phyloP scores from a whole-genome alignment of 2,797 vertebrate species.

The Acipenser transmontanus region DNA sequence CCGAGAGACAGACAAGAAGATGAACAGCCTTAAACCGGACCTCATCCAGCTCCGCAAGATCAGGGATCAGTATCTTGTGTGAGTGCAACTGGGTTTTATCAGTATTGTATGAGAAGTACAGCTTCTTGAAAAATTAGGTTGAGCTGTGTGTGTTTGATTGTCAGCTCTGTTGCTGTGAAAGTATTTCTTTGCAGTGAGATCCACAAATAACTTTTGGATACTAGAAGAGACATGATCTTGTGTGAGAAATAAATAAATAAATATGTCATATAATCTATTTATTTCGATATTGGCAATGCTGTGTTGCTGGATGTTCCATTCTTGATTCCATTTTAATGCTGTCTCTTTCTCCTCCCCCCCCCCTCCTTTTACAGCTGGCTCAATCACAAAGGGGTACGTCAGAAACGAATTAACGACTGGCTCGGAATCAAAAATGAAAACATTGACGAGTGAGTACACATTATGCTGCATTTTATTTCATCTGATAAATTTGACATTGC shows the following conservation, averaged over 20 bases:
- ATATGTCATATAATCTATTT: too few species aligned
- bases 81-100: constrained; percentile 39
- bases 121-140: too few species aligned
- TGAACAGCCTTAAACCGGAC: constrained; percentile 95
- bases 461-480: not conserved
- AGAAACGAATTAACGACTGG: constrained; percentile 96
- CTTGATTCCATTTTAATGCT: too few species aligned
- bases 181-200: too few species aligned
- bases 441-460: constrained; percentile 79
- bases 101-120: too few species aligned
- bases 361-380: constrained; percentile 76
- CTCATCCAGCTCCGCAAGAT: constrained; percentile 92
- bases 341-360: not conserved
- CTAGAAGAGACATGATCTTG: too few species aligned
- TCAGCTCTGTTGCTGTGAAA: too few species aligned
- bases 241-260: too few species aligned
- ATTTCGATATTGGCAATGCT: too few species aligned
- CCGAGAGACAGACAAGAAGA: constrained; percentile 90
- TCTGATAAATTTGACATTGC: not conserved
- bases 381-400: constrained; percentile 93
- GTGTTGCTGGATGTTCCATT: too few species aligned
- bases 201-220: too few species aligned
- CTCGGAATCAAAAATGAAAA: constrained; percentile 85
- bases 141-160: too few species aligned
- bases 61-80: constrained; percentile 93